Conservation (phyloP, 2,113 vertebrate genomes). For the Naja naja region DNA sequence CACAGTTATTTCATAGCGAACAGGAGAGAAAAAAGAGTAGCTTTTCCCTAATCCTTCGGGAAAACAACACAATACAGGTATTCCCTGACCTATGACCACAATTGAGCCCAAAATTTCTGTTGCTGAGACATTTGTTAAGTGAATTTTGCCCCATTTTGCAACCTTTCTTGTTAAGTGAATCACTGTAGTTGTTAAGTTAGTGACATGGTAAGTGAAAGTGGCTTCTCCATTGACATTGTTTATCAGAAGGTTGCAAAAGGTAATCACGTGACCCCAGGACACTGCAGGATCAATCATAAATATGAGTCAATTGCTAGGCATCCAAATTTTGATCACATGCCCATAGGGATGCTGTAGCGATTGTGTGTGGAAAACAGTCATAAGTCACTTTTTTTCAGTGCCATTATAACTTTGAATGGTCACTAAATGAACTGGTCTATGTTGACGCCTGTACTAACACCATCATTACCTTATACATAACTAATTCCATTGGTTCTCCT, state of each 20-base stretch:
- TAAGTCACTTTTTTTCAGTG: background rate
- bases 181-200: background rate
- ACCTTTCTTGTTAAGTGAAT: background rate
- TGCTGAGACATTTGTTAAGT: too few relatives aligned
- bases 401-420: background rate
- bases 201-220: background rate
- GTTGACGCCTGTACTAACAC: background rate
- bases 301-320: background rate
- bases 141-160: background rate
- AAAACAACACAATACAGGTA: background rate
- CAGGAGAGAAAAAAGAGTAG: background rate
- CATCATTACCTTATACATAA: background rate
- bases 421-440: background rate
- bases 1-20: background rate
- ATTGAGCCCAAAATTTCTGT: background rate
- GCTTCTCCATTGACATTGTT: background rate
- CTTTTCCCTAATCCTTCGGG: background rate
- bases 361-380: background rate
- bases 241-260: background rate
- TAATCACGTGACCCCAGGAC: background rate
- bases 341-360: accelerated
- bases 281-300: background rate
- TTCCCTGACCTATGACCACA: background rate
- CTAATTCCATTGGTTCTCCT: background rate
- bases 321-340: background rate